Base-by-base conservation (phyloP, 2,113 vertebrate genomes). In the Vidua macroura region DNA sequence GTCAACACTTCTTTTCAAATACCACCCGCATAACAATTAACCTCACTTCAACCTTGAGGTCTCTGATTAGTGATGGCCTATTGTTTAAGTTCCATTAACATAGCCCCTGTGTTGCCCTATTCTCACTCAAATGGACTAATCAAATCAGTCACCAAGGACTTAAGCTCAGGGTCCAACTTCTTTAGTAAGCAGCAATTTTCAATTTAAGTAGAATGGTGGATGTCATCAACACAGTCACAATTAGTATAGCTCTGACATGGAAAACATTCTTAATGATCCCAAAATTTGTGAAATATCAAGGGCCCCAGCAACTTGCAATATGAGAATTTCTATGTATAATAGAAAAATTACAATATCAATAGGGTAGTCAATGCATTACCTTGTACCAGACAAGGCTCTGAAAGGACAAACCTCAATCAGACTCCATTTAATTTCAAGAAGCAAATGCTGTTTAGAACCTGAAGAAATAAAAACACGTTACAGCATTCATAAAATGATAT, bases 21-120 rank as follows among this genome's bases (percentile, higher is more conserved):
- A 98, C 98, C 98, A 99, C 98, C 98, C 97, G 98, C 98, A 98
- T 98, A 97, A 99, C 98, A 99, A 98, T 99, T 99, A 98, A 99
- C 98, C 98, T 99, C 98, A 98, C 98, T 98, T 98, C 98, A 98
- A 98, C 98, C 98, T 98, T 98, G 98, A 98, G 98, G 98, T 98
- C 98, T 98, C 98, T 99, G 98, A 99, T 99, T 99, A 98, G 98
- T 98, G 98, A 99, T 98, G 98, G 98, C 97, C 98, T 98, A 98
- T 99, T 99, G 98, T 99, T 98, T 99, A 96, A 95, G 96, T 97
- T 97, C 97, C 97, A 98, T 98, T 98, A 98, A 98, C 97, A 98
- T 98, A 98, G 98, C 97, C 98, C 98, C 98, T 98, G 94, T 98
- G 97, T 98, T 98, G 97, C 97, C 98, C 97, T 98, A 97, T 98